phyloP scores from a whole-genome alignment of 2,797 vertebrate species.

The Dendrocincla tyrannina region DNA sequence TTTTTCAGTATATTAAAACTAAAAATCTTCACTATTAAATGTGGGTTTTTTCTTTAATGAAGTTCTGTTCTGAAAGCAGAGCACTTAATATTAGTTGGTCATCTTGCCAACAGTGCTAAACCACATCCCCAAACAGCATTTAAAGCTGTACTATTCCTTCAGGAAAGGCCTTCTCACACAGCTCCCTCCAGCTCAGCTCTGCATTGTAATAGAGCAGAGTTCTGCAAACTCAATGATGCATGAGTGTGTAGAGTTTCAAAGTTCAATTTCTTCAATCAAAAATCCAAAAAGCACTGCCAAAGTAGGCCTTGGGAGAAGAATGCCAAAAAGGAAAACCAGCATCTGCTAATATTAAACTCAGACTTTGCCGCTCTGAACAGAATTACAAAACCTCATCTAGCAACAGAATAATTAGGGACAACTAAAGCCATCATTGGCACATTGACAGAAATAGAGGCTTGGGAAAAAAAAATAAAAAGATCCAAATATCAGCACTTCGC shows the following conservation, averaged over 20 bases:
- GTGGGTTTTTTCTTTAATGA: background rate
- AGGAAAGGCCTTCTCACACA: background rate
- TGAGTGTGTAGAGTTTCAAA: background rate
- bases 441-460: background rate
- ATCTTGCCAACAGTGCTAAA: background rate
- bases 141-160: background rate
- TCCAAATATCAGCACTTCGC: conserved; percentile 10
- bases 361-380: background rate
- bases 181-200: background rate
- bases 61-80: background rate
- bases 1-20: background rate
- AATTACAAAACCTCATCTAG: conserved; percentile 8
- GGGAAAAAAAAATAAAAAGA: background rate
- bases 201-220: conserved; percentile 35
- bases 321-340: background rate
- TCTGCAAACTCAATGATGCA: conserved; percentile 21
- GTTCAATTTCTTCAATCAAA: conserved; percentile 23
- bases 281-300: background rate
- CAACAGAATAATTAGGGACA: conserved; percentile 51
- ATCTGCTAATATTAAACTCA: conserved; percentile 21
- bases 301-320: background rate
- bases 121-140: background rate
- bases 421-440: background rate
- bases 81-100: background rate
- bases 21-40: background rate